Percentiles rank a stretch among this genome's conserved stretches.
phyloP scores from a whole-genome alignment of 2,888 invertebrate genomes.

The Chaetogeoica ovagalla region DNA sequence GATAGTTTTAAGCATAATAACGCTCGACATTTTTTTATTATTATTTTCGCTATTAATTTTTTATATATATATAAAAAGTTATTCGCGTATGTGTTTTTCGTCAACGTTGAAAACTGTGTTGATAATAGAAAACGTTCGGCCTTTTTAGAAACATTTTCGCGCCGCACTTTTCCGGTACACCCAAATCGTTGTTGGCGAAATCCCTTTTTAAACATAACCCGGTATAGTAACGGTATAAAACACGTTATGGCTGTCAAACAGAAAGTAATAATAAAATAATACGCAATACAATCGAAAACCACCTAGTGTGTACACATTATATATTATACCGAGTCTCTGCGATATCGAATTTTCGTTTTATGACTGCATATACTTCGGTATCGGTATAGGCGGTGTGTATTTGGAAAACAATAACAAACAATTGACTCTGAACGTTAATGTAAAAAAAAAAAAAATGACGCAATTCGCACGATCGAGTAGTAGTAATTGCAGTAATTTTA shows the following conservation, averaged over 20 bases:
- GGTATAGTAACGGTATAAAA: neutral
- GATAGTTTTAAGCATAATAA: too few relatives aligned
- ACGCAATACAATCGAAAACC: neutral
- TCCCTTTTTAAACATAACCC: neutral
- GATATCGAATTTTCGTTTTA: constrained; percentile 1
- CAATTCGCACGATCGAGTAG: constrained; percentile 47
- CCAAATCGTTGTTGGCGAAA: neutral
- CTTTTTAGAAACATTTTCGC: neutral
- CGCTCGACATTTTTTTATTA: too few relatives aligned
- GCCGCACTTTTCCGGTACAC: neutral
- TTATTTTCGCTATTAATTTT: too few relatives aligned
- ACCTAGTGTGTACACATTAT: too few relatives aligned
- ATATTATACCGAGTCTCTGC: neutral
- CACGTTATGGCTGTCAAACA: neutral
- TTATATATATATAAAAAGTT: too few relatives aligned
- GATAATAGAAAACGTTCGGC: neutral
- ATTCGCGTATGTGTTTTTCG: too few relatives aligned
- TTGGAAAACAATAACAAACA: constrained; percentile 30
- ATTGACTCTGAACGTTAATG: constrained; percentile 29
- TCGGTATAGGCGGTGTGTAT: neutral
- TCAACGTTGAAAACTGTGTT: too few relatives aligned
- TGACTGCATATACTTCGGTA: neutral
- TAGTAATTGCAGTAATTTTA: constrained; percentile 48
- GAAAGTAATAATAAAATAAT: neutral
- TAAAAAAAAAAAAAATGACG: constrained; percentile 45